These are phyloP conservation scores for Drymodes brunneopygia DNA, from an alignment of 2,113 vertebrate species.

Conservation along the genomic window DNA sequence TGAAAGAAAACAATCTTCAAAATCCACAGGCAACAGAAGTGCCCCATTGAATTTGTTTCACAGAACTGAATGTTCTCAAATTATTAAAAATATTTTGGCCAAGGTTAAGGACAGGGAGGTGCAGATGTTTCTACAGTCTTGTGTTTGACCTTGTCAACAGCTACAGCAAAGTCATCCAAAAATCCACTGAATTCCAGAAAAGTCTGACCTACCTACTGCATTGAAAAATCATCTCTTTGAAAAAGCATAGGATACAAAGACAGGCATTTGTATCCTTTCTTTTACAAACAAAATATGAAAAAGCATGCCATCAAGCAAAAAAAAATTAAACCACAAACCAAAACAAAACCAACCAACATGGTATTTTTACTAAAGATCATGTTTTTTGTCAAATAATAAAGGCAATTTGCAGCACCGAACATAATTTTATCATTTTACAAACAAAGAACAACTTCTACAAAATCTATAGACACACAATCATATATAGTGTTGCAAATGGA, in stretches of 20 bases:
- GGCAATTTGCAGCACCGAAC: not conserved
- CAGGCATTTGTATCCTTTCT: not conserved
- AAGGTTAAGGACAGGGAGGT: conserved; percentile 2
- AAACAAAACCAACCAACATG: not conserved
- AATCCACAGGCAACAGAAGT: not conserved
- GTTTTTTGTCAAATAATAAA: not conserved
- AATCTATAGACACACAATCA: not conserved
- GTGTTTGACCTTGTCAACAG: conserved; percentile 32
- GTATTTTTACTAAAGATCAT: not conserved
- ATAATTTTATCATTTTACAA: not conserved
- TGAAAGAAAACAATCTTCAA: not conserved
- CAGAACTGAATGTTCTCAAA: conserved; percentile 3
- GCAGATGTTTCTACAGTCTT: conserved; percentile 14
- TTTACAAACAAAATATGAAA: not conserved
- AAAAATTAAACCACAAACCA: not conserved
- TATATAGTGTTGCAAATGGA: not conserved
- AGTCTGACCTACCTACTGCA: not conserved
- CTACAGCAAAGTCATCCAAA: conserved; percentile 42
- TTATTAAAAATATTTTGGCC: conserved; percentile 18
- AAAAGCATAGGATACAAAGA: not conserved
- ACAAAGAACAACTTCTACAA: not conserved
- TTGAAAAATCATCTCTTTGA: not conserved
- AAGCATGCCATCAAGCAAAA: not conserved
- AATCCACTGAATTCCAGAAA: conserved; percentile 34
- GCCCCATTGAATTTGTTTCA: not conserved